Base-by-base conservation (phyloP, 2,797 vertebrate species). In the Mallotus villosus region DNA sequence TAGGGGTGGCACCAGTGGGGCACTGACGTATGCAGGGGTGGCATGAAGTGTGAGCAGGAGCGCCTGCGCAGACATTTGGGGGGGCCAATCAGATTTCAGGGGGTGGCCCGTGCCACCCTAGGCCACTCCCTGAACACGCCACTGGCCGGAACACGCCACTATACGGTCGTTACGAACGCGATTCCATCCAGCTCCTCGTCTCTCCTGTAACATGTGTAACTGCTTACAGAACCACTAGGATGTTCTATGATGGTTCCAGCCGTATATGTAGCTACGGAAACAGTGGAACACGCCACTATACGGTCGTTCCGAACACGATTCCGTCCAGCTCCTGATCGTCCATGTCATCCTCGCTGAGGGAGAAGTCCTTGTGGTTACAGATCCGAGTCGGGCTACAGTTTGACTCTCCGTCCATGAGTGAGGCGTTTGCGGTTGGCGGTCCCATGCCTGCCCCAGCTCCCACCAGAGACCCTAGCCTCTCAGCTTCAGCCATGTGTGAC, bases 161-260 rank as follows among this genome's bases (percentile, higher is more conserved):
- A 95, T 74, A 94, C 94, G 0, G 93, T 94, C 12, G 93, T 94
- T 66, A 93, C 93, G 64, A 95, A 93, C 37, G 86, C 81, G 24
- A 89, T 86, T 46, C 88, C 90, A 4, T 89, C 90, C 21, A 85
- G 46, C 32, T 90, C 90, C 46, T 82, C 78, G 64, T 85, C 89
- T n/a, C n/a, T n/a, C n/a, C n/a, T n/a, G n/a, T n/a, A 37, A 37
- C 7, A 8, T 37, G 6, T 37, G 8, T 14, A 46, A 46, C 41
- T 46, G 41, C 41, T 11, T 12, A 46, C 41, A 8, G 41, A 14
- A 46, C 41, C 3, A 46, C 41, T 46, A 46, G 41, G 11, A 46
- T 14, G 41, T 46, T 46, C 41, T 46, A 46, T 8, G 41, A 46
- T 46, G 41, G 41, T 46, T 46, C 2, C 41, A 46, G 41, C 2